Evolutionary conservation across 92 coral and sea anemone genomes (phyloP), one percentile per base, ranked within the genome.

Genomic region (Zoanthus gigantus): DNA sequence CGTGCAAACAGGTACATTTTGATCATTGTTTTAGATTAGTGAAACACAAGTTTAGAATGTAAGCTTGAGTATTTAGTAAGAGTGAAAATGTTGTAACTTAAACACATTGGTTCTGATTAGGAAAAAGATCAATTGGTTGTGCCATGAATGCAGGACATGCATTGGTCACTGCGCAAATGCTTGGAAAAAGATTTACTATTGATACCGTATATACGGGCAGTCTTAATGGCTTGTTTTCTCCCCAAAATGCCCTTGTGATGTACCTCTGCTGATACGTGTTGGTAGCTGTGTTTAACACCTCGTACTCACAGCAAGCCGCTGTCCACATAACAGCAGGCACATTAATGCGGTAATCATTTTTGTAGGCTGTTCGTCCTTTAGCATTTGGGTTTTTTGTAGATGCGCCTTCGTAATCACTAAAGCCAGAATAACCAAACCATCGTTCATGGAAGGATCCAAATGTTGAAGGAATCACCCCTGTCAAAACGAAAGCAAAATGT

Each of bases 251-350:
- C n/a, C 11, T 50, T 9, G 80, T 48, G 16, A 76, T 50, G 42
- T 76, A 76, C 46, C 10, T 50, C 18, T 76, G 80, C 7, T 50
- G 10, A 44, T 44, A 76, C 8, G 7, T 23, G 60, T 50, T 76
- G 32, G 65, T 76, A 10, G 3, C 11, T 4, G 60, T 8, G 63
- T 76, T 23, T 0, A 10, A 13, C 18, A 48, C 45, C 31, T 76
- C 61, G 18, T 2, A 76, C 34, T 76, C 80, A 23, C 80, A 76
- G 63, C 80, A 76, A 0, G 80, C 80, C 14, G 80, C 80, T 76
- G 80, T 50, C 80, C 80, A 76, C 63, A 50, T 76, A 12, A 76
- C 80, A 18, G 80, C 80, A 50, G 80, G 80, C 44, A 76, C 45
- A 53, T 76, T 76, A n/a, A 50, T 76, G 65, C 80, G 80, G 29